These are phyloP conservation scores for Gonocerus acuteangulatus DNA, from an alignment of 2,888 invertebrate species.

Conservation along the genomic window DNA sequence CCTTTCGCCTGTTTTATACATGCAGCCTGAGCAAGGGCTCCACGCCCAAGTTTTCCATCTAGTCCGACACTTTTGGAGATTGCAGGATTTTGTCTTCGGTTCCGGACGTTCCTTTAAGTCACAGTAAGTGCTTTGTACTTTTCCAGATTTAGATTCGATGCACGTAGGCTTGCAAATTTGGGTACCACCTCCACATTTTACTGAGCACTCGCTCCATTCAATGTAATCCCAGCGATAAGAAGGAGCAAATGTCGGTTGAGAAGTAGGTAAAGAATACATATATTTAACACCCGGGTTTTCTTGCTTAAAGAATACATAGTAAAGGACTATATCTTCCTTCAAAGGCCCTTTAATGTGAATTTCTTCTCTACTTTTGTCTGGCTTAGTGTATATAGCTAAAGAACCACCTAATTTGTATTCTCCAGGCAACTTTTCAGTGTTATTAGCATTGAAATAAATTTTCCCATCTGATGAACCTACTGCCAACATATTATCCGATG, in stretches of 20 bases:
- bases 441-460: slow-evolving; percentile 56
- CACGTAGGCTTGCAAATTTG: slow-evolving; percentile 53
- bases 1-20: slow-evolving; percentile 45
- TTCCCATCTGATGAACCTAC: slow-evolving; percentile 48
- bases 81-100: slow-evolving; percentile 45
- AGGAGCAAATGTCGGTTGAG: slow-evolving; percentile 50
- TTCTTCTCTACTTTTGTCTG: slow-evolving; percentile 50
- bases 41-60: slow-evolving; percentile 59
- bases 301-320: slow-evolving; percentile 47
- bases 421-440: slow-evolving; percentile 41
- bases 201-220: slow-evolving; percentile 73
- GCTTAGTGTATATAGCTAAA: slow-evolving; percentile 47
- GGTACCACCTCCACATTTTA: slow-evolving; percentile 69
- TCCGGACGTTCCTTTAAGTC: slow-evolving; percentile 44
- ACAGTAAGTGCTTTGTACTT: slow-evolving; percentile 52
- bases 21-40: slow-evolving; percentile 55
- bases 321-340: slow-evolving; percentile 52
- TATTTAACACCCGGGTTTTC: slow-evolving; percentile 74
- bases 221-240: slow-evolving; percentile 66
- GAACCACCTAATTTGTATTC: slow-evolving; percentile 47
- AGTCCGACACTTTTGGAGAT: slow-evolving; percentile 40
- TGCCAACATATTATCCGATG: slow-evolving; percentile 53
- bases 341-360: slow-evolving; percentile 56
- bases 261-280: slow-evolving; percentile 69
- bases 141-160: slow-evolving; percentile 54